Evolutionary conservation across 2,113 vertebrate genomes (phyloP), one percentile per base, ranked within the genome.

Genomic region (Ceratotherium simum): DNA sequence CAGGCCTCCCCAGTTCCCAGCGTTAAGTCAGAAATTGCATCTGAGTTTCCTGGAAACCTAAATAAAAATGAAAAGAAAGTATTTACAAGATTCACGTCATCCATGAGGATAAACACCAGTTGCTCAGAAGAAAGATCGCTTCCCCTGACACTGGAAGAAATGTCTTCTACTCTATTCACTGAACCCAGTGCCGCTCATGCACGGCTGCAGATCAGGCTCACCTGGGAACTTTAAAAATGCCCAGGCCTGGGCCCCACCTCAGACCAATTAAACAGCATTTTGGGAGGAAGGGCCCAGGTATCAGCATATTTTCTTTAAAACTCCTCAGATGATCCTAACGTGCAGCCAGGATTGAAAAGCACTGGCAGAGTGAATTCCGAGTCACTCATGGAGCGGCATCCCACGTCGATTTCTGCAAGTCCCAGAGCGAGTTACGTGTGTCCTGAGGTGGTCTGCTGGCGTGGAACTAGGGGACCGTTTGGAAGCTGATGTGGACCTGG

Each of bases 41-140:
- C n/a, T 62, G 42, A 84, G 87, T 39, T 94, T 96, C 64, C 39
- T 33, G 64, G 48, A 92, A 93, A 87, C 33, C 2, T 3, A 39
- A 65, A 58, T 60, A 51, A 72, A 84, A 80, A 64, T 54, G 79
- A 69, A 86, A 72, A 97, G 27, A 78, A 83, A 18, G 13, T 29
- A 72, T 54, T 87, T 86, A 33, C 6, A 42, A 82, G 33, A 72
- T 31, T 81, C 39, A 31, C 33, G 8, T 76, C 9, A 27, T 87
- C 25, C 23, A 8, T 31, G 42, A 86, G 20, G 78, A 67, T 12
- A 42, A 64, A 42, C 13, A 29, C 27, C 18, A 5, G 51, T 69
- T 54, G 16, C 72, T 79, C 48, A n/a, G 76, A 95, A 92, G 33
- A 73, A 79, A 64, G 14, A 54, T 20, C 4, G 6, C 64, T 3